Evolutionary conservation across 2,113 vertebrate species (phyloP), one percentile per base, ranked within the genome.

Genomic region (Solenodon paradoxus): DNA sequence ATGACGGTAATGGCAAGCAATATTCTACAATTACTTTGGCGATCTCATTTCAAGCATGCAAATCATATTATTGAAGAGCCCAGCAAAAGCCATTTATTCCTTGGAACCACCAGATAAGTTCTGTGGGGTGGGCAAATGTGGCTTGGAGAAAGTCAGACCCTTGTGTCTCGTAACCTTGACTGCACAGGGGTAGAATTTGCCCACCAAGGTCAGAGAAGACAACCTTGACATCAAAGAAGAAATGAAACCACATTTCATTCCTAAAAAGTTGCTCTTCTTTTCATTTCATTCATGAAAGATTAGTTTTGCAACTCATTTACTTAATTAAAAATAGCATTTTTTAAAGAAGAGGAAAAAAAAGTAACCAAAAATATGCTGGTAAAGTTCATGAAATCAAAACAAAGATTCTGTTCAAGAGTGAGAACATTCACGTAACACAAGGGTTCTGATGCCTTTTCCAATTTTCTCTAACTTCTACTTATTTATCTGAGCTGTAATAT

Each of bases 21-120:
- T 98, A 98, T 98, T 98, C 97, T 98, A 98, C 97, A 98, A 97
- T 98, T 98, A 98, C 98, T 98, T 98, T 97, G 98, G 97, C 77
- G 95, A 98, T 98, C 97, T 98, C 98, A 98, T 98, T 98, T 98
- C 97, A 98, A 98, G 97, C 98, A 98, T 98, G 97, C 98, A 98
- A 98, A 98, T 98, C 98, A 98, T 98, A 97, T 97, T 98, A 98
- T 98, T 98, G 98, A 98, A 98, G 97, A 98, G 97, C 97, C 97
- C 94, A 97, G 97, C 85, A 95, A 98, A 98, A 97, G 96, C 96
- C 72, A 98, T 98, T 98, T 98, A 97, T 98, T 98, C 98, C 96
- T 98, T 98, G 97, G 97, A 98, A 97, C 92, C 93, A 96, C 90
- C 59, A 97, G 96, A 97, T 97, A 97, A 96, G 97, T 98, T 97